These are phyloP conservation scores for Cisticola juncidis DNA, from an alignment of 2,113 vertebrate species.

Conservation along the genomic window DNA sequence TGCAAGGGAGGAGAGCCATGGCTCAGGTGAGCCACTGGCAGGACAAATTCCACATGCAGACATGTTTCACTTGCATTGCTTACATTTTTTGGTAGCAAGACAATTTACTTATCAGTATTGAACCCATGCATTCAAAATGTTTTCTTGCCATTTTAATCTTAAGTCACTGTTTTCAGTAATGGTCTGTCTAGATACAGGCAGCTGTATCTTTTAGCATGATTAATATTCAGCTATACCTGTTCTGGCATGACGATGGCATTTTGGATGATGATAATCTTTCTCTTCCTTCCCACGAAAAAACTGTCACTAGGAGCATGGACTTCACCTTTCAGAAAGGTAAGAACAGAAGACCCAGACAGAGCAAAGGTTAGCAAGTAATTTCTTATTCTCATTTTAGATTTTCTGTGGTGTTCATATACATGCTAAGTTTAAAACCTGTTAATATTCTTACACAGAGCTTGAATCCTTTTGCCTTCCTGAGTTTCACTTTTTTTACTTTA, in stretches of 20 bases:
- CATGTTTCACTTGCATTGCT: not conserved
- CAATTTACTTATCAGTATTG: not conserved
- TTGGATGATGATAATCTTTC: not conserved
- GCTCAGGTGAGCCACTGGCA: not conserved
- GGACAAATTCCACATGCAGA: not conserved
- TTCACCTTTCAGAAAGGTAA: not conserved
- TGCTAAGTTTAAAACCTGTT: not conserved
- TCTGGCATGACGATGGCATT: not conserved
- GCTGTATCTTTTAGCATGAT: not conserved
- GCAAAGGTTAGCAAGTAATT: not conserved
- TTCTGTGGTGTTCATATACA: not conserved
- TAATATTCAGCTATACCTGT: not conserved
- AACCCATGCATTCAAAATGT: not conserved
- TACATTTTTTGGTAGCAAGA: not conserved
- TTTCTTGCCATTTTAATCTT: not conserved
- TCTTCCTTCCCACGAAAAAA: not conserved
- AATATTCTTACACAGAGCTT: not conserved
- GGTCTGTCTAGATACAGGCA: not conserved
- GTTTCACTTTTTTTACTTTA: not conserved
- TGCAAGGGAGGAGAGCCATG: not conserved
- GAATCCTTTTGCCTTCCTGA: not conserved
- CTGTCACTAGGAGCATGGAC: not conserved
- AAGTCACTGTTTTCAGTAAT: not conserved
- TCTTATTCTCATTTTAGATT: not conserved
- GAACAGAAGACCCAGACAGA: not conserved